Evolutionary conservation across 2,113 vertebrate species (phyloP).

Genomic region (Scolopax mira): DNA sequence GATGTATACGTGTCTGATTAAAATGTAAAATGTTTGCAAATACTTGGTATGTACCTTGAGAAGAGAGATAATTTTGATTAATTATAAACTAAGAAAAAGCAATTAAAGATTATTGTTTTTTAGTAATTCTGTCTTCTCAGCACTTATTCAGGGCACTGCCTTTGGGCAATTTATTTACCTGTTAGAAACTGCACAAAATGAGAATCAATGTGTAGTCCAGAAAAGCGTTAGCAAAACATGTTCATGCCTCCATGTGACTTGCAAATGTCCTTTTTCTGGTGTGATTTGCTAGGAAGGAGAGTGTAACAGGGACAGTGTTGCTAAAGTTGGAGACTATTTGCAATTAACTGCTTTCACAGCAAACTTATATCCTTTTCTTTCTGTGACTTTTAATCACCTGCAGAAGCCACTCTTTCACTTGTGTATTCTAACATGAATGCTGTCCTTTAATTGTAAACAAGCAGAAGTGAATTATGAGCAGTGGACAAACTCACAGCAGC

Average conservation of each 20-base stretch:
- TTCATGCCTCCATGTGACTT: background rate
- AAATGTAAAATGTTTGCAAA: background rate
- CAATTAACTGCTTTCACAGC: conserved; percentile 43
- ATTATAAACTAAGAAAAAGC: background rate
- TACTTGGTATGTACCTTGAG: background rate
- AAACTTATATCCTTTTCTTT: conserved; percentile 7
- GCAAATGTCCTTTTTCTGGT: background rate
- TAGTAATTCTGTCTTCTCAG: background rate
- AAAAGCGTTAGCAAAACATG: background rate
- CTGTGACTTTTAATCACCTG: conserved; percentile 46
- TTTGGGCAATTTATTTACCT: background rate
- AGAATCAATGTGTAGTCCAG: background rate
- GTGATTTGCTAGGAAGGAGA: background rate
- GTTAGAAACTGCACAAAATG: background rate
- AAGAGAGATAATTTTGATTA: background rate
- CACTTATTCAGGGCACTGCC: background rate
- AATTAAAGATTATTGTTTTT: background rate
- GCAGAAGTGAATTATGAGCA: conserved; percentile 37
- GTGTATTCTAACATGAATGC: conserved; percentile 34
- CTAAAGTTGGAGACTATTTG: background rate
- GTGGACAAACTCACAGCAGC: conserved; percentile 20
- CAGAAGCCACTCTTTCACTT: conserved; percentile 60
- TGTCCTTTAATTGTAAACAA: conserved; percentile 70
- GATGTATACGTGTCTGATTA: background rate
- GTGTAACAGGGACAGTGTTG: background rate